phyloP scores from a whole-genome alignment of 1,140 invertebrate species.

The Pentalonia nigronervosa region DNA sequence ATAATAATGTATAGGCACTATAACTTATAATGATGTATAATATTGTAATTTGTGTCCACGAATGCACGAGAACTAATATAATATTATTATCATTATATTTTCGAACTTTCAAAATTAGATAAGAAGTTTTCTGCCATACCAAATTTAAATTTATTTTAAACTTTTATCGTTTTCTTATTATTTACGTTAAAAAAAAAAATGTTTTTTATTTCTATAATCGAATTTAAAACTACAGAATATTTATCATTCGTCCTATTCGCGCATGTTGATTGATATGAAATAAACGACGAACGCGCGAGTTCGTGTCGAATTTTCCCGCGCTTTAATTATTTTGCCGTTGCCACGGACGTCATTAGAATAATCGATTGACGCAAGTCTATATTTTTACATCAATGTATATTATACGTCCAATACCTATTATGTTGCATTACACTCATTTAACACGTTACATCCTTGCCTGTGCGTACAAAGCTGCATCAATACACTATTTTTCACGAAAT shows the following conservation, averaged over 20 bases:
- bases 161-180: not conserved
- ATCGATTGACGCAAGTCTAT: not conserved
- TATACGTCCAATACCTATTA: not conserved
- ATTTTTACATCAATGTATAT: not conserved
- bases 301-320: not conserved
- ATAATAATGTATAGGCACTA: no score
- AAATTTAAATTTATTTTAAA: not conserved
- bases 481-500: not conserved
- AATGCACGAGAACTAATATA: not conserved
- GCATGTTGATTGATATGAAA: not conserved
- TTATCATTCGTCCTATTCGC: not conserved
- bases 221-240: not conserved
- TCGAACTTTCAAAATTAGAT: slow-evolving; percentile 18
- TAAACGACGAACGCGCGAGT: not conserved
- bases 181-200: not conserved
- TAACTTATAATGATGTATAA: not conserved
- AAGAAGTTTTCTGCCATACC: not conserved
- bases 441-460: not conserved
- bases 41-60: not conserved
- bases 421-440: not conserved
- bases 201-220: not conserved
- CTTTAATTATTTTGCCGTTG: not conserved
- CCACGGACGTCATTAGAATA: not conserved
- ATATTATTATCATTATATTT: not conserved
- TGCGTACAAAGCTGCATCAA: no score